Conservation (phyloP, 2,888 invertebrate species). For the Cryptocephalus moraei region DNA sequence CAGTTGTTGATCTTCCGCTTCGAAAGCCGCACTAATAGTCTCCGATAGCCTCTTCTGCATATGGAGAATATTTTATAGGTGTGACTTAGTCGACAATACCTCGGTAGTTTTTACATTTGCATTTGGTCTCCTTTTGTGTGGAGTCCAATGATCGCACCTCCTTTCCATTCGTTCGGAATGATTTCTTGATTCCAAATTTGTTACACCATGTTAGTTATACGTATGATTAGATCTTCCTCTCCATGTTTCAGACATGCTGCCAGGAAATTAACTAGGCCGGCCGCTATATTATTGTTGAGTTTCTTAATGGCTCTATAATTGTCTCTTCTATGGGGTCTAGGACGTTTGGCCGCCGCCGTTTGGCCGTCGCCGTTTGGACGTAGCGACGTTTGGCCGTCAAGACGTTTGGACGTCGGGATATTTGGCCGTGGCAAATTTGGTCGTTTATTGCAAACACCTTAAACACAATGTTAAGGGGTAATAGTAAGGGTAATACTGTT, state of each 20-base stretch:
- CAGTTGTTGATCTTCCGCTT: not conserved
- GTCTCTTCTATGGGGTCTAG: not conserved
- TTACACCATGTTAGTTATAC: not conserved
- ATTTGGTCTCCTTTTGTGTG: conserved; percentile 15
- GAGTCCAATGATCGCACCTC: too few species aligned
- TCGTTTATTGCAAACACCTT: too few species aligned
- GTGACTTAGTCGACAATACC: not conserved
- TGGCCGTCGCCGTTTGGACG: too few species aligned
- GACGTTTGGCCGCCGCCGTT: too few species aligned
- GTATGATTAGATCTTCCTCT: not conserved
- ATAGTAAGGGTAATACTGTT: too few species aligned
- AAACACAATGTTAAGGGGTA: too few species aligned
- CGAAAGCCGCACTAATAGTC: not conserved
- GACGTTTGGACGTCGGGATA: too few species aligned
- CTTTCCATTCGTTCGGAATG: too few species aligned
- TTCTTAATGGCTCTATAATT: not conserved
- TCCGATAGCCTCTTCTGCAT: not conserved
- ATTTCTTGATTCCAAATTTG: not conserved
- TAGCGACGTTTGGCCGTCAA: too few species aligned
- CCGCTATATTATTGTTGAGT: not conserved
- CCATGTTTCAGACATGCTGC: not conserved
- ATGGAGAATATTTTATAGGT: not conserved
- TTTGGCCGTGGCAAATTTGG: too few species aligned
- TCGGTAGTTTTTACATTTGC: conserved; percentile 21
- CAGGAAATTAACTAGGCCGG: not conserved